Conservation (phyloP, 2,888 invertebrate genomes). For the Helobdella robusta region DNA sequence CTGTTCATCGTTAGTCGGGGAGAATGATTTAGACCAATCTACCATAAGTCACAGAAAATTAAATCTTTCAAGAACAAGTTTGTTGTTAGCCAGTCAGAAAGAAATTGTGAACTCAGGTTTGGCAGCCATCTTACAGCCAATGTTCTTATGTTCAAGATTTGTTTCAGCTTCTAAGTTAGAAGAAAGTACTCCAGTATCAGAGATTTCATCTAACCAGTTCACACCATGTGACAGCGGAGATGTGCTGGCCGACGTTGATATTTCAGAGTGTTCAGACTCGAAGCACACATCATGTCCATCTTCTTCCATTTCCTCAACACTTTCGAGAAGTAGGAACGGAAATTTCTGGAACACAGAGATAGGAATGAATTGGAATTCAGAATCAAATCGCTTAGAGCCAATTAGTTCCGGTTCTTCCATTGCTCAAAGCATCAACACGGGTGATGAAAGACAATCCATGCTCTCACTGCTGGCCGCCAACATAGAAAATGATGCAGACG, state of each 20-base stretch:
- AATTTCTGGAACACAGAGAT: conserved; percentile 12
- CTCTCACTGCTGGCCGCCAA: neutral
- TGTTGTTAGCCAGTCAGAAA: neutral
- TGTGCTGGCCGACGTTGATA: neutral
- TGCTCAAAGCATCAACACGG: conserved; percentile 2
- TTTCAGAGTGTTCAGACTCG: too few species aligned
- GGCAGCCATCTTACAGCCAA: neutral
- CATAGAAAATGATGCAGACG: neutral
- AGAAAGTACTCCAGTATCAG: neutral
- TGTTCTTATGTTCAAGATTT: conserved; percentile 6
- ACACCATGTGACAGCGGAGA: neutral
- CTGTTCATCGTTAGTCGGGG: neutral
- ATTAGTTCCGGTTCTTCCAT: conserved; percentile 14
- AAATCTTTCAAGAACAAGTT: conserved; percentile 14
- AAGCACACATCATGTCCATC: too few species aligned
- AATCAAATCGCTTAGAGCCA: neutral
- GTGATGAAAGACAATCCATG: conserved; percentile 7
- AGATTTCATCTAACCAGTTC: neutral
- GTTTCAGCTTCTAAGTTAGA: neutral
- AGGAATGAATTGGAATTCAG: neutral
- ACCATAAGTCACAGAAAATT: neutral
- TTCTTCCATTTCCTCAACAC: neutral
- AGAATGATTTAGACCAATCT: conserved; percentile 1
- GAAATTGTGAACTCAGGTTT: neutral
- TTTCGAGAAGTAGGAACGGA: neutral